Conservation (phyloP, 2,113 vertebrate species). For the Malaclemys terrapin region DNA sequence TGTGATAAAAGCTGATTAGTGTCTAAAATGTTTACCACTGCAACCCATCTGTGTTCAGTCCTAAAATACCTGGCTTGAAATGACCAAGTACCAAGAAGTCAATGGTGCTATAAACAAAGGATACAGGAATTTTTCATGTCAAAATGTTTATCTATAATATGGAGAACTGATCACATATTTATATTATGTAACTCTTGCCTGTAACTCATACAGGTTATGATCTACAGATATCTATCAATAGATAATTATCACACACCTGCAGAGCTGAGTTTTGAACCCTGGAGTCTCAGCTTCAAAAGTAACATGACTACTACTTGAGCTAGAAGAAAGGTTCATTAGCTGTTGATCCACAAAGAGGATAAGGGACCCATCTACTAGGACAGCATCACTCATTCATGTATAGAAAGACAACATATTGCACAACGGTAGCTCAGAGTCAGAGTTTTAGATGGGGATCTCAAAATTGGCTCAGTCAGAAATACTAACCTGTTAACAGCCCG, state of each 20-base stretch:
- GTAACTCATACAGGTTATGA: fast-evolving
- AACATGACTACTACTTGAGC: neutral
- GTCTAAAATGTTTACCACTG: neutral
- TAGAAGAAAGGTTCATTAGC: neutral
- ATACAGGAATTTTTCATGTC: fast-evolving
- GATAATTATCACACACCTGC: neutral
- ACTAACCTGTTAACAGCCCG: neutral
- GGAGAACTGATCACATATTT: fast-evolving
- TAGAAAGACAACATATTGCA: neutral
- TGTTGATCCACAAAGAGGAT: neutral
- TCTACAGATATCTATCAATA: fast-evolving
- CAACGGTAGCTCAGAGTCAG: neutral
- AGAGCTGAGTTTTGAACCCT: neutral
- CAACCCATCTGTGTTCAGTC: neutral
- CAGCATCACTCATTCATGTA: too few relatives aligned
- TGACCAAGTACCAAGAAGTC: fast-evolving
- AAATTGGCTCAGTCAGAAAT: neutral
- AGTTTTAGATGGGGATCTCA: neutral
- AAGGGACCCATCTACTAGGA: neutral
- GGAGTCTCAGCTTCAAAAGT: neutral
- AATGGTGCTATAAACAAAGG: neutral
- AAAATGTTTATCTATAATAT: fast-evolving
- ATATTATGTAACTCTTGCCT: fast-evolving
- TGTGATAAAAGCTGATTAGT: conserved; percentile 33
- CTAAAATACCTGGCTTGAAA: neutral